Percentiles rank a stretch among this genome's conserved stretches.
Conservation (phyloP, 1,140 invertebrate genomes). For the Lepidotrigona ventralis region DNA sequence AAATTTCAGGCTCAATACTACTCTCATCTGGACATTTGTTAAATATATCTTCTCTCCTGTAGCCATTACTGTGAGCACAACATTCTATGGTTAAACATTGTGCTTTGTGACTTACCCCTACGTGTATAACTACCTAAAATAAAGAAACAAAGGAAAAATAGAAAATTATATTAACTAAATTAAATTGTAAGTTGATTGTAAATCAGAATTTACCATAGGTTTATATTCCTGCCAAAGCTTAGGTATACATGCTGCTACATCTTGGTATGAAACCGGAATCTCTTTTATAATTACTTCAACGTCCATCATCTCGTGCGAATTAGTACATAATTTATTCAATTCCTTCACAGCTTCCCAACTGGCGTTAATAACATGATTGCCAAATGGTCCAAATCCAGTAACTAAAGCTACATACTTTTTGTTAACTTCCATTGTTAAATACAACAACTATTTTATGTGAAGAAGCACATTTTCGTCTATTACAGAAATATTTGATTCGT, state of each 20-base stretch:
- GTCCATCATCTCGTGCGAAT: conserved; percentile 73
- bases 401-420: conserved; percentile 75
- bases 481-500: background rate
- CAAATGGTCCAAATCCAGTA: conserved; percentile 89
- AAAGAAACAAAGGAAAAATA: conserved; percentile 29
- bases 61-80: conserved; percentile 81
- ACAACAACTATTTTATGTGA: no score
- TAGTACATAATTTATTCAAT: conserved; percentile 77
- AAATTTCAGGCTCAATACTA: conserved; percentile 67
- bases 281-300: conserved; percentile 82
- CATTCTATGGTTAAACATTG: conserved; percentile 82
- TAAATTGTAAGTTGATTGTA: background rate
- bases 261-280: conserved; percentile 85
- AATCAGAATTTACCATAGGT: conserved; percentile 81
- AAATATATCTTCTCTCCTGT: conserved; percentile 79
- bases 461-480: background rate
- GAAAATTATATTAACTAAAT: conserved; percentile 3
- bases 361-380: conserved; percentile 84
- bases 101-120: conserved; percentile 82
- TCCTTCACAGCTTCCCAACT: conserved; percentile 88
- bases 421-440: conserved; percentile 11
- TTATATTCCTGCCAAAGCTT: conserved; percentile 84
- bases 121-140: conserved; percentile 84
- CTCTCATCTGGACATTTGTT: conserved; percentile 75
- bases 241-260: conserved; percentile 82